Evolutionary conservation across 2,797 vertebrate genomes (phyloP).

Genomic region (Mareca penelope): DNA sequence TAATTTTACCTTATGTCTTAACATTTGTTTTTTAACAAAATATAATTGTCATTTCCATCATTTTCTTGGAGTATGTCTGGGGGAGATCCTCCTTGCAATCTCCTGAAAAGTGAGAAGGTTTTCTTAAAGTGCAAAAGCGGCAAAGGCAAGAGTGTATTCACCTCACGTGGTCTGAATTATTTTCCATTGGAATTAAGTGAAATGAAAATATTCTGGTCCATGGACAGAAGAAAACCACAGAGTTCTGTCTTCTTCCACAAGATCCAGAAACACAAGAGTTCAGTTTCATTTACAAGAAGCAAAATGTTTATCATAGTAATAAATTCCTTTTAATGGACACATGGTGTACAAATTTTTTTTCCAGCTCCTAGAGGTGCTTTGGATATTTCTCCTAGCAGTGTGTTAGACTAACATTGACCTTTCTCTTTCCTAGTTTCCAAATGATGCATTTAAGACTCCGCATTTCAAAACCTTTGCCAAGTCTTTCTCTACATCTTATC

Average conservation of each 20-base stretch:
- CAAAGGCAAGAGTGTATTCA: neutral
- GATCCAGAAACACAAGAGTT: neutral
- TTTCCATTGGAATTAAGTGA: neutral
- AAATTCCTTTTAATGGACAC: neutral
- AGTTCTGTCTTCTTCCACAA: neutral
- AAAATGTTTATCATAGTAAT: neutral
- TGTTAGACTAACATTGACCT: neutral
- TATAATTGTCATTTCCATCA: constrained; percentile 29
- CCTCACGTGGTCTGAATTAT: neutral
- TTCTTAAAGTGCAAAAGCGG: neutral
- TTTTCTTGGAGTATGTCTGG: neutral
- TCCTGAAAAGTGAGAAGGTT: neutral
- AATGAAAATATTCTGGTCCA: neutral
- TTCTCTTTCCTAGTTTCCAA: neutral
- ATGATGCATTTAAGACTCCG: neutral
- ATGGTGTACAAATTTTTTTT: neutral
- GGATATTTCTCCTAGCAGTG: neutral
- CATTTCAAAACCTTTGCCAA: neutral
- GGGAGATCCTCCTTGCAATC: neutral
- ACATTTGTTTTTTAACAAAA: constrained; percentile 51
- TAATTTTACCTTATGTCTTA: constrained; percentile 48
- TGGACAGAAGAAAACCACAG: neutral
- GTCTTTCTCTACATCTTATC: neutral
- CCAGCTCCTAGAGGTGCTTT: neutral
- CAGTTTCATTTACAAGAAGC: neutral